These are phyloP conservation scores for Sinelater perroti DNA, from an alignment of 2,888 invertebrate species.

Conservation along the genomic window DNA sequence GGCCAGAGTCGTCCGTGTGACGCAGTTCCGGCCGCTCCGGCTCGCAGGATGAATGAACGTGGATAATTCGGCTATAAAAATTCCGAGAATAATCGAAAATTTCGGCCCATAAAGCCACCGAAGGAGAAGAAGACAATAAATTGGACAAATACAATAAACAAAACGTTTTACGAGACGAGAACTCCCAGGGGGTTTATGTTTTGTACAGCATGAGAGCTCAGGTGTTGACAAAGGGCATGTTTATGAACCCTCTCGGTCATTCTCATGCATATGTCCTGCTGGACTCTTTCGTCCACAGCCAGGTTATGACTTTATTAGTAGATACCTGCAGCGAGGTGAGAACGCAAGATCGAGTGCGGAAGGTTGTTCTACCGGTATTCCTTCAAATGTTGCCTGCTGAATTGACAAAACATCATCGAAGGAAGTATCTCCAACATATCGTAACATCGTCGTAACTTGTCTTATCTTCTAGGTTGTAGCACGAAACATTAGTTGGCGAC, in stretches of 20 bases:
- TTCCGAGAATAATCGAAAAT: conserved; percentile 53
- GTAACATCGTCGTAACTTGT: too few species aligned
- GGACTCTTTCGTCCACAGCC: conserved; percentile 37
- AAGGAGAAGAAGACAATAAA: conserved; percentile 54
- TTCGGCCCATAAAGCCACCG: conserved; percentile 50
- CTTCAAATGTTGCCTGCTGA: too few species aligned
- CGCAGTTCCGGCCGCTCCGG: conserved; percentile 32
- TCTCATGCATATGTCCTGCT: conserved; percentile 52
- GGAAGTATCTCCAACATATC: too few species aligned
- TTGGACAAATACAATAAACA: conserved; percentile 58
- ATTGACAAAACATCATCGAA: too few species aligned
- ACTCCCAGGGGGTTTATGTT: conserved; percentile 50
- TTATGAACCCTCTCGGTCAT: conserved; percentile 54
- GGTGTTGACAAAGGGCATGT: conserved; percentile 58
- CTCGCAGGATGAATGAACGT: conserved; percentile 33
- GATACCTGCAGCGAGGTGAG: conserved; percentile 38
- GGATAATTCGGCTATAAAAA: conserved; percentile 42
- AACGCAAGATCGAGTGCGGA: conserved; percentile 37
- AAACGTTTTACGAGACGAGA: conserved; percentile 56
- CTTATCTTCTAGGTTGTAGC: too few species aligned
- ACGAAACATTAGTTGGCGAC: too few species aligned
- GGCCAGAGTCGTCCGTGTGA: conserved; percentile 22
- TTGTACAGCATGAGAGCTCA: conserved; percentile 47
- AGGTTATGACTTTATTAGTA: conserved; percentile 54
- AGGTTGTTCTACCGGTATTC: conserved; percentile 23